Evolutionary conservation across 2,888 invertebrate species (phyloP), one percentile per base, ranked within the genome.

Genomic region (Eumacrocentrus americanus): DNA sequence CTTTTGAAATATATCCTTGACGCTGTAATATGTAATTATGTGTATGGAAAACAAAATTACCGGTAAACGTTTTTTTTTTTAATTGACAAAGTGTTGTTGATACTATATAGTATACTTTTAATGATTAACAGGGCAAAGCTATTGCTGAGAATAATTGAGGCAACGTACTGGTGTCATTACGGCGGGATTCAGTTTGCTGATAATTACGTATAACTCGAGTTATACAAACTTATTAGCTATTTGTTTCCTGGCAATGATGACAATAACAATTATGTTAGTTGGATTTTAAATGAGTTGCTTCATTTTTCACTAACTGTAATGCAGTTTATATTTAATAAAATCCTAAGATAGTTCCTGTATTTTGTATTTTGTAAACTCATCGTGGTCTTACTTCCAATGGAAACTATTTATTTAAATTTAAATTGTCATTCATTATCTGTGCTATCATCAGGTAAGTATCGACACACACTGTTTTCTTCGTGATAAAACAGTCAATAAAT

Each of bases 271-370:
- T 44, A 52, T 58, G 38, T 51, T 58, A 58, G 52, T 52, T 44
- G 14, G 35, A 52, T 46, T 46, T 52, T 56, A 50, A 50, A 38
- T 52, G 14, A 35, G 40, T 46, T 58, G 44, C 38, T 29, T 53
- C 25, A 59, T 47, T 53, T 53, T 59, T 53, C 47, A 53, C 47
- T 53, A 53, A 51, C 37, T 59, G 53, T 59, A 59, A 59, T 53
- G 47, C 59, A 59, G 51, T 59, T 59, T 53, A 59, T 59, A 59
- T 46, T 59, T 59, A 59, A 59, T 47, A 59, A 59, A 53, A 59
- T 46, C 35, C 37, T 37, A 38, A 37, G 22, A 51, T 51, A 37
- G 37, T 38, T 23, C n/a, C 16, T 42, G 51, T 38, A 51, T 51
- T 38, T 51, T 51, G 22, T 51, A 34, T 16, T 34, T 34, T 50